Evolutionary conservation across 2,888 invertebrate species (phyloP).

Genomic region (Spodoptera littoralis): DNA sequence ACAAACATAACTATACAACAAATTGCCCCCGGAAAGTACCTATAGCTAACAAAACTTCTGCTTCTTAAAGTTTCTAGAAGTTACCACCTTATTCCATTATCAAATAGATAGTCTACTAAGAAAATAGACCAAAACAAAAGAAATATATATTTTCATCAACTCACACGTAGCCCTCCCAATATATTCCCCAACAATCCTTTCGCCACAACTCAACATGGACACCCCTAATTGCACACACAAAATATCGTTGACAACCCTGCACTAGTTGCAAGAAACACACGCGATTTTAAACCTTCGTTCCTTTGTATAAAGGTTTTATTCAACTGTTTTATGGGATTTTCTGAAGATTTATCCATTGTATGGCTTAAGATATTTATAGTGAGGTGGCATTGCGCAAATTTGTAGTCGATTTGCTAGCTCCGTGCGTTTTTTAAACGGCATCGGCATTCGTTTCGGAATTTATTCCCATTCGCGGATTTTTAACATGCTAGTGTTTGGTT

Average conservation of each 20-base stretch:
- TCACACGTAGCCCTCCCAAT: conserved; percentile 37
- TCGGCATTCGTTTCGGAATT: conserved; percentile 35
- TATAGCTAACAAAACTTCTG: no score
- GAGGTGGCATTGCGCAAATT: conserved; percentile 72
- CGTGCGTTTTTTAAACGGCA: conserved; percentile 48
- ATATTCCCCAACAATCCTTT: conserved; percentile 64
- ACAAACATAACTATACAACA: no score
- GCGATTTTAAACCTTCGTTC: conserved; percentile 20
- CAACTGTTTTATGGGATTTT: conserved; percentile 54
- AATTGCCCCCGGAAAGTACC: no score
- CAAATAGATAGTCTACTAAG: no score
- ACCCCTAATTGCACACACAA: conserved; percentile 73
- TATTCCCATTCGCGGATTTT: conserved; percentile 33
- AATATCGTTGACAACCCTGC: conserved; percentile 71
- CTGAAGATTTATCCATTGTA: conserved; percentile 69
- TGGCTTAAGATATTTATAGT: conserved; percentile 74
- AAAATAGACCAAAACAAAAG: no score
- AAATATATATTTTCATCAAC: not conserved
- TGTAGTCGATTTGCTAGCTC: conserved; percentile 73
- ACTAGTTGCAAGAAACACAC: conserved; percentile 4
- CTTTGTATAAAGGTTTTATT: not conserved
- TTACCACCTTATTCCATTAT: no score
- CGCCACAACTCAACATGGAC: conserved; percentile 72
- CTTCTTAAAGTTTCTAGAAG: no score
- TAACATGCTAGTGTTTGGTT: conserved; percentile 10